Base-by-base conservation (phyloP, 2,113 vertebrate species). In the Osmerus mordax region DNA sequence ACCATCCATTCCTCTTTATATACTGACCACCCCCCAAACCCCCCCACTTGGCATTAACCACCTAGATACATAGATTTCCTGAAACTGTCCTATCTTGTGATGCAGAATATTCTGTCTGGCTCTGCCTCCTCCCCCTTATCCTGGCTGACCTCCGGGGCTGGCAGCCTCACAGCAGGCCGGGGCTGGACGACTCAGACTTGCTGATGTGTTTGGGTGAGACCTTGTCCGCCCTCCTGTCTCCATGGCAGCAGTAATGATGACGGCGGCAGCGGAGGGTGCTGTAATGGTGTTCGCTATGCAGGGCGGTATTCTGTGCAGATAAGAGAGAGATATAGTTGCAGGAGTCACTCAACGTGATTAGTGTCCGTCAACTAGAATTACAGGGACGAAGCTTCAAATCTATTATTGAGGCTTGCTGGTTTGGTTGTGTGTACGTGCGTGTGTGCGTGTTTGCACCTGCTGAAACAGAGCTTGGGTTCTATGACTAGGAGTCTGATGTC, bases 291-390 rank as follows among this genome's bases (percentile, higher is more conserved):
- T 74, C 65, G 70, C 79, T 77, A 76, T 73, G 82, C 81, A 86
- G 83, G 86, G 83, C 62, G 82, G 76, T 84, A 47, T 47, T 91
- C 85, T 84, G 84, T 89, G 87, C 78, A 89, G 85, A 90, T 89
- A 85, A 89, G 84, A 84, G 83, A 72, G 84, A 85, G 78, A 87
- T 82, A 86, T 86, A 83, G 85, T 79, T 86, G 87, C 82, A 75
- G 78, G 81, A 83, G 86, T 86, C 86, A 86, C 81, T 89, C 83
- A 73, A 72, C 16, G 76, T 83, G 82, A 92, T 91, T 86, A 89
- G 84, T 74, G 70, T 87, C 86, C 88, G 87, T 90, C 89, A 88
- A 76, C 73, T 78, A 75, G 75, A 90, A 91, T 92, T 91, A 92
- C 89, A 67, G 73, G 84, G 77, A 81, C 79, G 77, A 85, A 83